Percentiles rank a stretch among this genome's conserved stretches.
These are phyloP conservation scores for Diadumene lineata DNA, from an alignment of 92 coral and sea anemone genomes.

Conservation along the genomic window DNA sequence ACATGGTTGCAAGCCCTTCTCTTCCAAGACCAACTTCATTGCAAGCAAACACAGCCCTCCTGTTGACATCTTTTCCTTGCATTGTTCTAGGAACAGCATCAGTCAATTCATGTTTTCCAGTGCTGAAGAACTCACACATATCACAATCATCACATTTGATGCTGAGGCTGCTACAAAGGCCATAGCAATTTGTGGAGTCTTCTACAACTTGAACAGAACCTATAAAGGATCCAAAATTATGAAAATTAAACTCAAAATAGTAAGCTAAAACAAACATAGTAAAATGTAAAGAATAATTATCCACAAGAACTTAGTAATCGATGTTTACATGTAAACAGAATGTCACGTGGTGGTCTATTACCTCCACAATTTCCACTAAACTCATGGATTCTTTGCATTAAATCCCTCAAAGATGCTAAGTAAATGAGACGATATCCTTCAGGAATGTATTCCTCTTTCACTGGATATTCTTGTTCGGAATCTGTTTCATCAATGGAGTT, in stretches of 20 bases:
- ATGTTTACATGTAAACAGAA: too few relatives aligned
- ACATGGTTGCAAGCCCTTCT: constrained; percentile 55
- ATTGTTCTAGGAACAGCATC: constrained; percentile 38
- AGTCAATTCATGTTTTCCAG: constrained; percentile 40
- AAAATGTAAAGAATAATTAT: too few relatives aligned
- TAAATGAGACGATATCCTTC: neutral
- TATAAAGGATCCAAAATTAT: too few relatives aligned
- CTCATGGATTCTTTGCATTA: neutral
- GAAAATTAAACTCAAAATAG: too few relatives aligned
- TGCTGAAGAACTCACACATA: constrained; percentile 43
- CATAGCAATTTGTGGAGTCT: constrained; percentile 23
- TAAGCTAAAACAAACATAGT: too few relatives aligned
- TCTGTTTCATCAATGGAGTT: too few relatives aligned
- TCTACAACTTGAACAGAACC: too few relatives aligned
- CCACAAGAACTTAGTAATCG: too few relatives aligned
- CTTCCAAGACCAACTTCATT: constrained; percentile 42
- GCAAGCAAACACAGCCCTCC: constrained; percentile 31
- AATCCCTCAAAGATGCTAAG: neutral
- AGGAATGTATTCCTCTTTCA: neutral
- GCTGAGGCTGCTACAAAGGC: constrained; percentile 41
- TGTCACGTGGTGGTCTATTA: neutral
- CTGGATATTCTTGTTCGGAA: neutral
- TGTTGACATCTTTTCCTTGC: constrained; percentile 50
- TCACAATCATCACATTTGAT: constrained; percentile 39
- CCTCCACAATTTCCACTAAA: neutral